Evolutionary conservation across 2,888 invertebrate genomes (phyloP), one percentile per base, ranked within the genome.

Genomic region (Cetonia aurata): DNA sequence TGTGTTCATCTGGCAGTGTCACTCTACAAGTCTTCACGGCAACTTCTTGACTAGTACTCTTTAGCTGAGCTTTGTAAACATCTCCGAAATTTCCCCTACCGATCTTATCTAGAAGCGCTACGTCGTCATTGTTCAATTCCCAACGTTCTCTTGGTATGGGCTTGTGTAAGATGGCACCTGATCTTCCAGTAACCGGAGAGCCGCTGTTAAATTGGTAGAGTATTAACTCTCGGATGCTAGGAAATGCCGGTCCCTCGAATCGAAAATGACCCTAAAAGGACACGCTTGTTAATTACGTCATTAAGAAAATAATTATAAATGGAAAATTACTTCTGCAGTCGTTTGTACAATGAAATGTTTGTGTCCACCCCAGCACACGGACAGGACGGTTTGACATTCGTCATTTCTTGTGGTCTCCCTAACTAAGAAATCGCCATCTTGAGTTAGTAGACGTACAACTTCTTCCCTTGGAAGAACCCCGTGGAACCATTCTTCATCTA

Each of bases 321-420:
- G 4, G 25, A 53, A 50, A 79, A 84, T 84, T 83, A 95, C 96
- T 88, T 97, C 97, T 6, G 92, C 89, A 1, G 96, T 95, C 13
- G 95, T 96, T 87, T 98, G 98, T 71, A 98, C 96, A 77, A 98
- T 98, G 83, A 98, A 98, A 86, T 98, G 98, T 83, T 96, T 96
- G 80, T 97, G 96, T 17, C 96, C 96, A 71, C 95, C 94, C 97
- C 98, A 98, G 83, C 94, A 95, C 0, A 97, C 97, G 12, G 97
- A 97, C 53, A 98, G 86, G 71, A 98, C 98, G 56, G 96, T 93
- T 86, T 97, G 97, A 76, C 94, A 90, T 81, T 96, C 95, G 80
- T 96, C 95, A 80, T 96, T 96, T 80, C 96, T 88, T 72, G 92
- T 96, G 0, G 96, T 97, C 86, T 98, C 96, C 31, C 98, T 88